Evolutionary conservation across 2,113 vertebrate genomes (phyloP).

Genomic region (Pterophyllum scalare): DNA sequence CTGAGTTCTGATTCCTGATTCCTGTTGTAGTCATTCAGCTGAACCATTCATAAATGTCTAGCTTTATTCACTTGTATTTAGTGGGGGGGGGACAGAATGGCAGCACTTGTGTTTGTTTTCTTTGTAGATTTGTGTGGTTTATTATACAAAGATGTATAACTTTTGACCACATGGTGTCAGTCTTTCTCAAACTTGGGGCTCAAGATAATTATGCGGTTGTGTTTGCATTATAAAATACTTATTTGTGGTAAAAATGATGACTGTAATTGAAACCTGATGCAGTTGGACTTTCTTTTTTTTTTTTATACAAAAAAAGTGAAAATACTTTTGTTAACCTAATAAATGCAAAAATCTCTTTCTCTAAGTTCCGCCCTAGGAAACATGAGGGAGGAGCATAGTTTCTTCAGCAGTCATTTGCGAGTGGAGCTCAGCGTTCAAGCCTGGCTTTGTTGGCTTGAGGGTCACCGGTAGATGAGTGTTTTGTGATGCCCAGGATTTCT

Average conservation of each 20-base stretch:
- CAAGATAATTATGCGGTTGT: not conserved
- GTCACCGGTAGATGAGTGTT: constrained; percentile 13
- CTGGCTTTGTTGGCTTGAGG: constrained; percentile 27
- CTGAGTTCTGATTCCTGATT: not conserved
- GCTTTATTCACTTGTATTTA: constrained; percentile 5
- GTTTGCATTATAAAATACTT: not conserved
- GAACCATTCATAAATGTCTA: constrained; percentile 7
- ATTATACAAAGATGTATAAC: not conserved
- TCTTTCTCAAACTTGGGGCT: constrained; percentile 28
- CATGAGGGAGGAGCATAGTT: constrained; percentile 28
- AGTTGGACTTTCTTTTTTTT: not conserved
- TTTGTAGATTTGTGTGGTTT: not conserved
- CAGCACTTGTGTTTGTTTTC: not conserved
- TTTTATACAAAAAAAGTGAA: not conserved
- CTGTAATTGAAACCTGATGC: not conserved
- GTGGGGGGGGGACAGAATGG: not conserved
- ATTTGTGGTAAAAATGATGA: not conserved
- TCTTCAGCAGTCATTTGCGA: constrained; percentile 34
- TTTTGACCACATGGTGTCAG: constrained; percentile 69
- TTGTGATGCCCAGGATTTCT: not conserved
- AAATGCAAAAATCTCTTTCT: not conserved
- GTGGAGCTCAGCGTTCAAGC: constrained; percentile 18
- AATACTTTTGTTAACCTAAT: not conserved
- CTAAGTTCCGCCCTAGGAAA: constrained; percentile 39
- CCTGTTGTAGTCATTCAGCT: not conserved